These are phyloP conservation scores for Anguilla marmorata DNA, from an alignment of 2,797 vertebrate species.

Conservation along the genomic window DNA sequence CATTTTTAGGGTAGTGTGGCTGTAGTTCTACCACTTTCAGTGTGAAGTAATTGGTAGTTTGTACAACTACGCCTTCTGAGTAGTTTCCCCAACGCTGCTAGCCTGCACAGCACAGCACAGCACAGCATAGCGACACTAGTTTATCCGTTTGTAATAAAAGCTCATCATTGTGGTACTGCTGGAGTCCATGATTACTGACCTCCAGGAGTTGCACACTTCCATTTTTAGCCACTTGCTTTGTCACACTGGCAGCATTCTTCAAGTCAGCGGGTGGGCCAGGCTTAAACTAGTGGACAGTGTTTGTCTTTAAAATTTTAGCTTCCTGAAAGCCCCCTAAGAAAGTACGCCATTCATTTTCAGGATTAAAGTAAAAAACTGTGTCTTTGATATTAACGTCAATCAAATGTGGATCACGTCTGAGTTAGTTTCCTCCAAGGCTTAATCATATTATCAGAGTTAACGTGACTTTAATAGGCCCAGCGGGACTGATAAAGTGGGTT, in stretches of 20 bases:
- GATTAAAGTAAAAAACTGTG: background rate
- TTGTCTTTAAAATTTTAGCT: background rate
- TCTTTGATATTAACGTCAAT: background rate
- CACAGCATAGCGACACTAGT: background rate
- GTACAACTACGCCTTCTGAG: background rate
- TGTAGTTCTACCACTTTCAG: background rate
- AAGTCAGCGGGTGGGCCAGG: background rate
- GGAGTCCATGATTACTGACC: background rate
- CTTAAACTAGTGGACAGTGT: background rate
- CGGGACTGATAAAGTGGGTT: conserved; percentile 66
- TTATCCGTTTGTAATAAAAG: background rate
- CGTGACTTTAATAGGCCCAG: conserved; percentile 71
- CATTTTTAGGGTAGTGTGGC: background rate
- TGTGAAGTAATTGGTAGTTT: background rate
- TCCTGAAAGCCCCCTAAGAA: background rate
- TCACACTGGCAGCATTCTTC: background rate
- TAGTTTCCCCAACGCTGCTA: background rate
- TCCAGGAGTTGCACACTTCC: background rate
- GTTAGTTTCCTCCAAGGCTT: background rate
- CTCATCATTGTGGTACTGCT: background rate
- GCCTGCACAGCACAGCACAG: background rate
- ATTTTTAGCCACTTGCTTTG: background rate
- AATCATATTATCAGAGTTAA: conserved; percentile 69
- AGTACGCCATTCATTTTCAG: background rate
- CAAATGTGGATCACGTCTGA: background rate